Base-by-base conservation (phyloP, 2,888 invertebrate species). In the Pterobdella sp. region DNA sequence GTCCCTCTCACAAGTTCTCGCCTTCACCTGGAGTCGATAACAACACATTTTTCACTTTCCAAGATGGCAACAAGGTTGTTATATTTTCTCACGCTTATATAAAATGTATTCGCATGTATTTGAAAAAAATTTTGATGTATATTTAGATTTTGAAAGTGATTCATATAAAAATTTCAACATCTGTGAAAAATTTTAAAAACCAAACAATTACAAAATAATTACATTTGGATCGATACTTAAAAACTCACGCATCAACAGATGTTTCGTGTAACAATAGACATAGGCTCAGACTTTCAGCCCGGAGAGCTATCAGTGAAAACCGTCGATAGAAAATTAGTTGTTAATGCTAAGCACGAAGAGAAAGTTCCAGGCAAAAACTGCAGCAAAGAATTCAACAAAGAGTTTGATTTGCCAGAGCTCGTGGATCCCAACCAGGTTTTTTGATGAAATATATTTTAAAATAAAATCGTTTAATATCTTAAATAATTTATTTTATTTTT, bases 241-340 rank as follows among this genome's bases (percentile, higher is more conserved):
- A 42, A 42, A 42, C 49, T 42, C 7, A 14, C 10, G 49, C 7
- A 42, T 14, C 10, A 37, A 18, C n/a, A 65, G 70, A 35, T 56
- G 18, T 76, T 76, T 10, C 79, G 80, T 49, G 81, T 83, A 22
- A 80, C 81, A 72, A 79, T 82, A 22, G 78, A 78, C 60, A 74
- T 79, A 22, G 83, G 82, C 0, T 29, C 36, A 10, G 82, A 83
- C 67, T 83, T 81, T 76, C 78, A 76, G 67, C 82, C 83, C 1
- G 81, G 82, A 63, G 83, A 83, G 74, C 79, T 83, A 60, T 78
- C 80, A 2, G 82, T 83, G 26, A 82, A 82, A 77, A 83, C 83
- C 2, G 80, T 81, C 75, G 82, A 82, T 72, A 78, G 79, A 76
- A 82, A 82, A 76, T 76, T 83, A 56, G 78, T 81, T 56, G 81